Evolutionary conservation across 1,140 invertebrate genomes (phyloP).

Genomic region (Cotesia chilonis): DNA sequence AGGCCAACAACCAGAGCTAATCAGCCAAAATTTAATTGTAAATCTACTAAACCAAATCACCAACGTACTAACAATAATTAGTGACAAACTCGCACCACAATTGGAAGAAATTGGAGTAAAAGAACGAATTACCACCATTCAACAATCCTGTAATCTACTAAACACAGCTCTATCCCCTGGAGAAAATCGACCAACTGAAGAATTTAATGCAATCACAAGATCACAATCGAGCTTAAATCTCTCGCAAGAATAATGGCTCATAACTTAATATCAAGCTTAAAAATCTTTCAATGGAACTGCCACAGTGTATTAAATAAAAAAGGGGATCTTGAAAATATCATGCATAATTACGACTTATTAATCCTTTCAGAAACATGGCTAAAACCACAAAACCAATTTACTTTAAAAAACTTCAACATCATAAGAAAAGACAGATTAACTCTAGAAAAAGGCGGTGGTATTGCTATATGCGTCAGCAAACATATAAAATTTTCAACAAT

Average conservation of each 20-base stretch:
- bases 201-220: no score
- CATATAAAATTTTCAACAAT: constrained; percentile 1
- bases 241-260: background rate
- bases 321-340: constrained; percentile 23
- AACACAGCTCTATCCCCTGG: background rate
- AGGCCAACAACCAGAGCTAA: background rate
- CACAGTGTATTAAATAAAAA: constrained; percentile 28
- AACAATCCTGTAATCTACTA: background rate
- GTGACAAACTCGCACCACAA: no score
- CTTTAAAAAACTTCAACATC: constrained; percentile 31
- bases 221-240: background rate
- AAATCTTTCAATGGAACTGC: constrained; percentile 29
- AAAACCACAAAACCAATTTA: background rate
- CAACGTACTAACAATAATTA: background rate
- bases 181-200: background rate
- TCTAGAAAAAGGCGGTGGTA: background rate
- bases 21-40: background rate
- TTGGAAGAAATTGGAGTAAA: no score
- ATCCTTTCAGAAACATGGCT: constrained; percentile 33
- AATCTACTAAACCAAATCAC: background rate
- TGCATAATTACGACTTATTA: constrained; percentile 19
- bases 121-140: no score
- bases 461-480: constrained; percentile 28
- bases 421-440: constrained; percentile 27
- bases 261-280: background rate